These are phyloP conservation scores for Mastomys coucha DNA, from an alignment of 2,113 vertebrate genomes.

Conservation along the genomic window DNA sequence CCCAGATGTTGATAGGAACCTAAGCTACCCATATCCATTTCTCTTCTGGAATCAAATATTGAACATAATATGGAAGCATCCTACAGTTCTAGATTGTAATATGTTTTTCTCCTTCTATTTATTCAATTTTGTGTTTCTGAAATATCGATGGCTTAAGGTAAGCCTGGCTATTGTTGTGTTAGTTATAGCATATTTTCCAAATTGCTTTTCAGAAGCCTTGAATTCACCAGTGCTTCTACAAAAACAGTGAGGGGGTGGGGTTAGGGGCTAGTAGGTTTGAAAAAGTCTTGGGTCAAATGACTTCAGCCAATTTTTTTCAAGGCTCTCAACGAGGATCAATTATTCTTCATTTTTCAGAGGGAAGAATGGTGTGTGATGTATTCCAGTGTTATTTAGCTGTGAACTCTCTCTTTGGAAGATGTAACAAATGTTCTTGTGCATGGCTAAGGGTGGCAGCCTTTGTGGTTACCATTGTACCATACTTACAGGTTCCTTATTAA, in stretches of 20 bases:
- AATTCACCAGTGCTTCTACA: not conserved
- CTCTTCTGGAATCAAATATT: not conserved
- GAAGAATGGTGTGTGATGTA: rapidly evolving
- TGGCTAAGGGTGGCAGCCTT: not conserved
- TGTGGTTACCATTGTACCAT: not conserved
- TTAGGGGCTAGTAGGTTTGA: slow-evolving; percentile 19
- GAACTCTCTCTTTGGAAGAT: not conserved
- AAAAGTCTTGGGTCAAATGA: not conserved
- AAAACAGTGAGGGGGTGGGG: not conserved
- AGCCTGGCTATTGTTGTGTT: not conserved
- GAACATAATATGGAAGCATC: not conserved
- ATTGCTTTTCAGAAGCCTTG: not conserved
- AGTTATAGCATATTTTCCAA: not conserved
- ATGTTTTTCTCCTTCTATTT: not conserved
- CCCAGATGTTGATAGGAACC: not conserved
- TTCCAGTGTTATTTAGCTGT: not conserved
- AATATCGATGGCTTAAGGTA: not conserved
- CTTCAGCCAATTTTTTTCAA: not conserved
- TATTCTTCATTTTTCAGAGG: rapidly evolving
- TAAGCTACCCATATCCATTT: not conserved
- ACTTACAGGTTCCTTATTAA: slow-evolving; percentile 16
- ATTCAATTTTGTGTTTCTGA: slow-evolving; percentile 47
- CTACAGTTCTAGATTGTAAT: not conserved
- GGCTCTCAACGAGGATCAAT: not conserved
- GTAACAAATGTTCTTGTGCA: not conserved